Conservation (phyloP, 2,113 vertebrate genomes). For the Phrynosoma blainvillii region DNA sequence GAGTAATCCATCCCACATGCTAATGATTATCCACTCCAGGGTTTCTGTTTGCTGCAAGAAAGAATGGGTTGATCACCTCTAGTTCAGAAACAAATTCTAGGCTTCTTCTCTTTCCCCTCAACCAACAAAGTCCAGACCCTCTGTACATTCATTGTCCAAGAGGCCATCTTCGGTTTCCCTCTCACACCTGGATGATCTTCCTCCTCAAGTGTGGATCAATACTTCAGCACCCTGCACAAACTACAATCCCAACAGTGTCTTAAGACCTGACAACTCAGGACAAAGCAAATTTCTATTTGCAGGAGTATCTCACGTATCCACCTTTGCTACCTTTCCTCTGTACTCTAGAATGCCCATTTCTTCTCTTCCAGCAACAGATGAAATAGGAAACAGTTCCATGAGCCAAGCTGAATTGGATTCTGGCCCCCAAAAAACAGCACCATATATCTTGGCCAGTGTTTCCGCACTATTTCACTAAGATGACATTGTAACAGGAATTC, state of each 20-base stretch:
- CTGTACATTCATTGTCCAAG: constrained; percentile 11
- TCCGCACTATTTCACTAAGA: background rate
- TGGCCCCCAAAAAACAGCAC: background rate
- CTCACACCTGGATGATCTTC: background rate
- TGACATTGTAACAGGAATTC: background rate
- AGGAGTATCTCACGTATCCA: background rate
- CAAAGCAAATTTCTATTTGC: background rate
- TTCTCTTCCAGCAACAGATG: background rate
- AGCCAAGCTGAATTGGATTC: background rate
- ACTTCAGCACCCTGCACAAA: background rate
- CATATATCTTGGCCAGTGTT: background rate
- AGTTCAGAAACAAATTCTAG: constrained; percentile 1
- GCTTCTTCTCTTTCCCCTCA: background rate
- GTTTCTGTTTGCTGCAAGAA: constrained; percentile 7
- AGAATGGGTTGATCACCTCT: background rate
- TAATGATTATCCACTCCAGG: background rate
- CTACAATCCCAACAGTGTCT: background rate
- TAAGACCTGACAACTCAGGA: background rate
- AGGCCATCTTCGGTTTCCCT: constrained; percentile 3
- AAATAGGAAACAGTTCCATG: background rate
- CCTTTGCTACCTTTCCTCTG: background rate
- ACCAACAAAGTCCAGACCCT: constrained; percentile 2
- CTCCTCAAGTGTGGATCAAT: background rate
- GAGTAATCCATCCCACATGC: constrained; percentile 11
- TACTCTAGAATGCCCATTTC: background rate